These are phyloP conservation scores for Conops quadrifasciatus DNA, from an alignment of 2,888 invertebrate genomes.

Conservation along the genomic window DNA sequence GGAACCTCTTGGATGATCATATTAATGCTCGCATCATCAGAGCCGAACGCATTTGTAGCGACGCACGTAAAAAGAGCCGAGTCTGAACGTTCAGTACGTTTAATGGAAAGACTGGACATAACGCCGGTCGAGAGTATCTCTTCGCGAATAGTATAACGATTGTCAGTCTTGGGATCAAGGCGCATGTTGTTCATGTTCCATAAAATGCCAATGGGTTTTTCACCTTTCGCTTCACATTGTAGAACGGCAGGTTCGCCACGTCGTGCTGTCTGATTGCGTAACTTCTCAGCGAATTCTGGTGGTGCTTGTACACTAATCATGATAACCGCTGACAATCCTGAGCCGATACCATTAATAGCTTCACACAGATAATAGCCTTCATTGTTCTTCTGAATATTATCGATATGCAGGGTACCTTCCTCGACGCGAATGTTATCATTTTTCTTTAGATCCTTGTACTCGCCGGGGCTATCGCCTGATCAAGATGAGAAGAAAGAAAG, in stretches of 20 bases:
- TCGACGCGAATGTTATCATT: constrained; percentile 92
- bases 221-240: constrained; percentile 92
- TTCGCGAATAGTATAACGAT: constrained; percentile 83
- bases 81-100: constrained; percentile 87
- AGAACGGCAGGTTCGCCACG: constrained; percentile 90
- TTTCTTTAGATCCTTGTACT: constrained; percentile 91
- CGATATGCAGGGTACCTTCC: constrained; percentile 90
- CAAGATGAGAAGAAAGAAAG: background rate
- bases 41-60: constrained; percentile 92
- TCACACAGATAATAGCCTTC: constrained; percentile 96
- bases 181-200: constrained; percentile 96
- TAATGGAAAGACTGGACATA: constrained; percentile 87
- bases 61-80: constrained; percentile 91
- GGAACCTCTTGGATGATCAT: constrained; percentile 87
- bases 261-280: constrained; percentile 89
- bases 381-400: constrained; percentile 91
- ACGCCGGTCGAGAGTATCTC: constrained; percentile 89
- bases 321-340: constrained; percentile 93
- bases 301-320: constrained; percentile 95
- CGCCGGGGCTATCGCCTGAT: constrained; percentile 86
- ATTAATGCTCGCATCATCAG: constrained; percentile 94
- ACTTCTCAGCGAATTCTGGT: constrained; percentile 91
- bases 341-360: constrained; percentile 95
- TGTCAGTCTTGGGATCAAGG: constrained; percentile 87
- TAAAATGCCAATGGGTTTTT: constrained; percentile 92